phyloP scores from a whole-genome alignment of 2,888 invertebrate genomes.

The Limnephilus lunatus region DNA sequence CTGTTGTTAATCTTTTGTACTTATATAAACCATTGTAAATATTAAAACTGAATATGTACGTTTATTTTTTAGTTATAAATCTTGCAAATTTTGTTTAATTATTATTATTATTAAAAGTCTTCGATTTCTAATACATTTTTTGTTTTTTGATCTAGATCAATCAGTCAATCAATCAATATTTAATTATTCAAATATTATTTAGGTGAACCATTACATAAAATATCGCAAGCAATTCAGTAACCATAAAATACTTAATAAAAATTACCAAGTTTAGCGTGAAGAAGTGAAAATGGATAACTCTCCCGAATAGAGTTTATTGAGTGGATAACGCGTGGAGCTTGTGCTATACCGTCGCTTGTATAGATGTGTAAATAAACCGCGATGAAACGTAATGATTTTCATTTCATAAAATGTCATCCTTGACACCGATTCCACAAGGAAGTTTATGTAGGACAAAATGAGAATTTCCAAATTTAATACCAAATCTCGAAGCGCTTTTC shows the following conservation, averaged over 20 bases:
- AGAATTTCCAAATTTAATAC: conserved; percentile 36
- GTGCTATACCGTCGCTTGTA: neutral
- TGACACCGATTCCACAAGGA: conserved; percentile 43
- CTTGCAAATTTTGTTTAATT: no score
- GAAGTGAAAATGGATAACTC: neutral
- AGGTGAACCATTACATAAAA: neutral
- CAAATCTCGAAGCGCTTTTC: conserved; percentile 15
- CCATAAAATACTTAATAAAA: neutral
- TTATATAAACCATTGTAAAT: no score
- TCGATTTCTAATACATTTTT: no score
- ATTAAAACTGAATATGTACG: no score
- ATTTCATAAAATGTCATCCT: conserved; percentile 18
- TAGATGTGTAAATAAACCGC: neutral
- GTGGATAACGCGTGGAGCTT: neutral
- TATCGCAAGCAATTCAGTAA: neutral
- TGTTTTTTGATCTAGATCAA: neutral
- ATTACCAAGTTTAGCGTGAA: neutral
- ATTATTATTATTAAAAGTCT: neutral
- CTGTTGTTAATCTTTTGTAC: no score
- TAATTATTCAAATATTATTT: neutral
- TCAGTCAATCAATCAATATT: neutral
- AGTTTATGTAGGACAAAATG: conserved; percentile 26
- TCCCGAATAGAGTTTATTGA: neutral
- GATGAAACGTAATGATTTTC: neutral
- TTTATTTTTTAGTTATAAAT: no score